Percentiles rank a stretch among this genome's conserved stretches.
Conservation (phyloP, 1,140 invertebrate species). For the Anadara kagoshimensis region DNA sequence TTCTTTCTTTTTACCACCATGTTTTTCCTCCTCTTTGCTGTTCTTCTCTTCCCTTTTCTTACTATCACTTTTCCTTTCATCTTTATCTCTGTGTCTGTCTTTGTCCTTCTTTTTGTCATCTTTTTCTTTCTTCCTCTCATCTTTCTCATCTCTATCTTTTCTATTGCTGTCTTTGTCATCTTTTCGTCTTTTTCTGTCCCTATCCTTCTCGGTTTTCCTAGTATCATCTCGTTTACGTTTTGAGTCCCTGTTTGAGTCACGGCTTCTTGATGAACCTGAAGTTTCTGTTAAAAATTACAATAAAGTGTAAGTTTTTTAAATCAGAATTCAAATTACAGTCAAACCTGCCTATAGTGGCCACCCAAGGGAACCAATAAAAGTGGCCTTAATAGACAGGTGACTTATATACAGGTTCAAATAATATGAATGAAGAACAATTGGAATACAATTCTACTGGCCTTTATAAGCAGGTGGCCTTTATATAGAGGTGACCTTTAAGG, state of each 20-base stretch:
- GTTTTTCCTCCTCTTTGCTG: slow-evolving; percentile 11
- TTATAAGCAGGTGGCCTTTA: too few relatives aligned
- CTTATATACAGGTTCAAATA: too few relatives aligned
- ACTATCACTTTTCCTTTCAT: slow-evolving; percentile 30
- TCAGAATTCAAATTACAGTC: too few relatives aligned
- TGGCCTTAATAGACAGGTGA: too few relatives aligned
- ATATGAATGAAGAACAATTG: too few relatives aligned
- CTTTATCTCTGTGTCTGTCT: slow-evolving; percentile 26
- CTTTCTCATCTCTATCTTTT: slow-evolving; percentile 58
- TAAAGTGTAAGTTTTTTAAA: too few relatives aligned
- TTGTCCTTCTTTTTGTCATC: slow-evolving; percentile 50
- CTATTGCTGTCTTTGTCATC: slow-evolving; percentile 58
- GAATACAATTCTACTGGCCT: too few relatives aligned
- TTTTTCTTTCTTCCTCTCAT: slow-evolving; percentile 69
- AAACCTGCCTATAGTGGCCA: too few relatives aligned
- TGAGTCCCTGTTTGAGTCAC: too few relatives aligned
- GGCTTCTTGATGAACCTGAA: too few relatives aligned
- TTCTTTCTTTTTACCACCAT: slow-evolving; percentile 13
- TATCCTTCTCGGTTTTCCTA: slow-evolving; percentile 23
- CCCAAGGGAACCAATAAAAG: too few relatives aligned
- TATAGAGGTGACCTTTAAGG: too few relatives aligned
- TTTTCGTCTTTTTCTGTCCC: slow-evolving; percentile 67
- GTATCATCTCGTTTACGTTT: background rate
- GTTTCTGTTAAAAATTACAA: background rate
- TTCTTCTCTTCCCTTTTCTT: slow-evolving; percentile 26